phyloP scores from a whole-genome alignment of 1,140 invertebrate genomes.

The Anastrepha ludens region DNA sequence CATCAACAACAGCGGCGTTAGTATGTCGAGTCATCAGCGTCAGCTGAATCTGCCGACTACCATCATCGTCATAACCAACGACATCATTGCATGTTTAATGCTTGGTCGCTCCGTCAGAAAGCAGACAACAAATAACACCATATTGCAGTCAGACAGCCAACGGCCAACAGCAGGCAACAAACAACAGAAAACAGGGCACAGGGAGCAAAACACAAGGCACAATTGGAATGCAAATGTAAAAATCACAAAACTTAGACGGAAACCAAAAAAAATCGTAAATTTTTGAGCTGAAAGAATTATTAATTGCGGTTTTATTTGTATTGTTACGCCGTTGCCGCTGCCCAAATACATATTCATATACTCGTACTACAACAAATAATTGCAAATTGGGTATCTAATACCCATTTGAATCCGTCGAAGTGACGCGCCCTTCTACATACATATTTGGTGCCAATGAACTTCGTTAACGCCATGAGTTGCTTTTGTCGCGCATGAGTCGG shows the following conservation, averaged over 20 bases:
- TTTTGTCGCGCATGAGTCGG: neutral
- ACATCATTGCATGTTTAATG: neutral
- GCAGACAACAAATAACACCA: neutral
- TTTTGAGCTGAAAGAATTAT: neutral
- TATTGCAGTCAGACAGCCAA: neutral
- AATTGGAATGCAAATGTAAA: conserved; percentile 11
- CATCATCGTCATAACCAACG: neutral
- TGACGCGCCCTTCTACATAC: neutral
- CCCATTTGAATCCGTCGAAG: neutral
- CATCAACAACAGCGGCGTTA: neutral
- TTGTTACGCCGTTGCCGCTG: neutral
- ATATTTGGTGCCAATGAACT: conserved; percentile 13
- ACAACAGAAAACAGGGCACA: neutral
- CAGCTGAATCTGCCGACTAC: neutral
- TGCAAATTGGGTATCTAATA: neutral
- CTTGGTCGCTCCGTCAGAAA: neutral
- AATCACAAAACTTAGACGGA: conserved; percentile 14
- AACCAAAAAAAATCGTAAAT: conserved; percentile 25
- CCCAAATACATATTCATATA: neutral
- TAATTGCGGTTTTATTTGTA: neutral
- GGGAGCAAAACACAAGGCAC: neutral
- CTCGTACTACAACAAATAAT: conserved; percentile 5
- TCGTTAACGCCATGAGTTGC: conserved; percentile 17
- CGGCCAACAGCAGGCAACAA: neutral
- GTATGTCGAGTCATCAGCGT: neutral